phyloP scores from a whole-genome alignment of 2,113 vertebrate species.

The Myotis brandtii region DNA sequence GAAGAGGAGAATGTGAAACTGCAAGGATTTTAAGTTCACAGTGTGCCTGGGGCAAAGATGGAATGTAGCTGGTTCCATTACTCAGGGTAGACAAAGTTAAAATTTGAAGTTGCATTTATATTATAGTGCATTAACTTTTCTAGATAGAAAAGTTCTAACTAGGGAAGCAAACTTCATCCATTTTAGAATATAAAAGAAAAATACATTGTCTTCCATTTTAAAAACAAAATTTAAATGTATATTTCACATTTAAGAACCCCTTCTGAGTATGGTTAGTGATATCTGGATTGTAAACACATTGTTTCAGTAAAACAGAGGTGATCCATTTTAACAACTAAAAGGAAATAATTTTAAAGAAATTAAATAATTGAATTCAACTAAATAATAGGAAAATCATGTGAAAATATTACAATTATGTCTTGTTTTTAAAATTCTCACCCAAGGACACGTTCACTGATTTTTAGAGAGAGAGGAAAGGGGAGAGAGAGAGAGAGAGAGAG shows the following conservation, averaged over 20 bases:
- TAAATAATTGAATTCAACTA: not conserved
- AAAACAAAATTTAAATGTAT: not conserved
- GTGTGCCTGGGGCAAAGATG: slow-evolving; percentile 19
- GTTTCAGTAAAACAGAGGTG: not conserved
- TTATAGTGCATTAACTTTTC: slow-evolving; percentile 6
- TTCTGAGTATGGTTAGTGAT: not conserved
- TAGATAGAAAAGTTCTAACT: not conserved
- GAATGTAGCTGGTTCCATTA: slow-evolving; percentile 10
- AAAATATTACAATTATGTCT: not conserved
- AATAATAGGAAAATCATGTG: not conserved
- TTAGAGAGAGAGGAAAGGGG: not conserved
- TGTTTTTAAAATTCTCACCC: not conserved
- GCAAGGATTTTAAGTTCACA: slow-evolving; percentile 31
- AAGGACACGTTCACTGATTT: not conserved
- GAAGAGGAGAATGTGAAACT: slow-evolving; percentile 37
- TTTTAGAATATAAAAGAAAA: not conserved
- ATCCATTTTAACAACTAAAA: not conserved
- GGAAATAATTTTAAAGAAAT: not conserved
- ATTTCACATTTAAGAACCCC: not conserved
- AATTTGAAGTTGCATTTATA: slow-evolving; percentile 46
- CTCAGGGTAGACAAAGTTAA: slow-evolving; percentile 58
- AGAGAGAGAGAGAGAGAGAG: too few relatives aligned
- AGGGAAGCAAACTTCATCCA: not conserved
- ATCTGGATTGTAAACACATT: not conserved
- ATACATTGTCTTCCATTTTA: not conserved